phyloP scores from a whole-genome alignment of 2,888 invertebrate species.

The Drosophila hamatofila region DNA sequence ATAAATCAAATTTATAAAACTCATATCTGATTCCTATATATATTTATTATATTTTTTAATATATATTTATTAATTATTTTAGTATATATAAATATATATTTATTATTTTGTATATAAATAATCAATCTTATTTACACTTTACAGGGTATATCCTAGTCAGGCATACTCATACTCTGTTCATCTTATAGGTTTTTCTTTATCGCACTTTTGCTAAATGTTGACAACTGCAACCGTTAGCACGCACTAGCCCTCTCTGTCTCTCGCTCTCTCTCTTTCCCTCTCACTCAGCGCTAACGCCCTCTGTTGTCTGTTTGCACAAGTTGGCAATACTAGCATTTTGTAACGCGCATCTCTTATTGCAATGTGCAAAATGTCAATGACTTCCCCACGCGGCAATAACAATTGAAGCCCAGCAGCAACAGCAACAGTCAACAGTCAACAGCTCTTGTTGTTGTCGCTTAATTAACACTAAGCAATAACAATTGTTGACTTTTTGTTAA shows the following conservation, averaged over 20 bases:
- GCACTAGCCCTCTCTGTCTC: not conserved
- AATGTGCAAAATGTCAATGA: slow-evolving; percentile 72
- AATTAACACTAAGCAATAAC: slow-evolving; percentile 56
- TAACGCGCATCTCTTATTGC: slow-evolving; percentile 49
- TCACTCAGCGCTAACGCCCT: not conserved
- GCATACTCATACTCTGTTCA: not conserved
- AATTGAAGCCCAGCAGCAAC: slow-evolving; percentile 58
- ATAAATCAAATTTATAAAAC: too few relatives aligned
- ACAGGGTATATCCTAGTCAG: not conserved
- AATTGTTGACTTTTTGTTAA: slow-evolving; percentile 61
- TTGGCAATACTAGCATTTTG: slow-evolving; percentile 53
- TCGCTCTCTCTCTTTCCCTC: not conserved
- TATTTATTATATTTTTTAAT: too few relatives aligned
- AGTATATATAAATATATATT: not conserved
- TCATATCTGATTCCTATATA: too few relatives aligned
- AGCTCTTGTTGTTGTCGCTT: slow-evolving; percentile 46
- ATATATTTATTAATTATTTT: not conserved
- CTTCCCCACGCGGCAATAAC: slow-evolving; percentile 59
- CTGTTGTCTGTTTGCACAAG: slow-evolving; percentile 54
- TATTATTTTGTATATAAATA: not conserved
- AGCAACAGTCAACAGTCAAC: slow-evolving; percentile 16
- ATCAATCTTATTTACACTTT: too few relatives aligned
- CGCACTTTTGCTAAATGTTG: slow-evolving; percentile 42
- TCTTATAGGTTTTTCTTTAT: slow-evolving; percentile 22
- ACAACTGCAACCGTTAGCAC: slow-evolving; percentile 16